Percentiles rank a stretch among this genome's conserved stretches.
Conservation (phyloP, 2,888 invertebrate genomes). For the Galeruca laticollis region DNA sequence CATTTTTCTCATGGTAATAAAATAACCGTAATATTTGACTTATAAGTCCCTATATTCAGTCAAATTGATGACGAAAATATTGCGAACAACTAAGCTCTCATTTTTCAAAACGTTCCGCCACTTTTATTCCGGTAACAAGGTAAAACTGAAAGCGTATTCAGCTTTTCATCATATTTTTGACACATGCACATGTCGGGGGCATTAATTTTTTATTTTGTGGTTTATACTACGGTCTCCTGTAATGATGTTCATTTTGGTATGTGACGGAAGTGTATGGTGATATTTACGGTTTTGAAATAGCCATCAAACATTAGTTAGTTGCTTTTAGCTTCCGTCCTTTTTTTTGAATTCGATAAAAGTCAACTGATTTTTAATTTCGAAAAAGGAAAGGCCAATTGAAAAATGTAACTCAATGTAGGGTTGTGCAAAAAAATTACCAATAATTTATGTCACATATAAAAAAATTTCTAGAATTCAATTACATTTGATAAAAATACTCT, state of each 20-base stretch:
- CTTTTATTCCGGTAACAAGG: constrained; percentile 13
- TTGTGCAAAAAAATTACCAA: too few relatives aligned
- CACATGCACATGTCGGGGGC: constrained; percentile 11
- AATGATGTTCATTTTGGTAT: neutral
- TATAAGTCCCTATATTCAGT: neutral
- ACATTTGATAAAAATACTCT: too few relatives aligned
- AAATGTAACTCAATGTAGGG: too few relatives aligned
- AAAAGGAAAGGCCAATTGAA: too few relatives aligned
- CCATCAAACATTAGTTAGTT: neutral
- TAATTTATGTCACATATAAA: too few relatives aligned
- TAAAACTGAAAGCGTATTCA: constrained; percentile 9
- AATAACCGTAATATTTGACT: neutral
- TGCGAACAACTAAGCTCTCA: neutral
- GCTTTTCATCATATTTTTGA: constrained; percentile 22
- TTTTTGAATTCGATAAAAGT: too few relatives aligned
- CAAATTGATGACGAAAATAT: constrained; percentile 1
- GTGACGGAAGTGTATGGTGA: neutral
- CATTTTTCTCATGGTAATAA: neutral
- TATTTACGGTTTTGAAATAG: neutral
- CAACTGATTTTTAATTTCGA: too few relatives aligned
- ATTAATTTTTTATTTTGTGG: constrained; percentile 12
- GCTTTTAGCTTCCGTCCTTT: neutral
- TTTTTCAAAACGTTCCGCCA: constrained; percentile 11
- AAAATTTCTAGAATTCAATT: too few relatives aligned
- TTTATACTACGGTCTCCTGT: constrained; percentile 2